Conservation (phyloP, 2,797 vertebrate species). For the Enteromius unitaeniatus region DNA sequence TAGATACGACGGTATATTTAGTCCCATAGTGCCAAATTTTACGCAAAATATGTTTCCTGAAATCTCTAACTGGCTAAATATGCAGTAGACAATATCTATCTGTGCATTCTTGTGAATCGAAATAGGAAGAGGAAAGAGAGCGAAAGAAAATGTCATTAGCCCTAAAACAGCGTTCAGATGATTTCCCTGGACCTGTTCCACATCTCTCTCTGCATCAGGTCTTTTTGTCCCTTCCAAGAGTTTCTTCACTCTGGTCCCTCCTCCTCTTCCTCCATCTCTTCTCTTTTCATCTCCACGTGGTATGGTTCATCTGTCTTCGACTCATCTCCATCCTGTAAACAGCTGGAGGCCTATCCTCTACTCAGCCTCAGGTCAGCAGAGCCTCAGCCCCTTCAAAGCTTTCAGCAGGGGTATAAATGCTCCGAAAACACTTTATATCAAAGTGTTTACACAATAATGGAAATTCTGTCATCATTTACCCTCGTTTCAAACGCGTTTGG, state of each 20-base stretch:
- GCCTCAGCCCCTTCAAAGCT: conserved; percentile 18
- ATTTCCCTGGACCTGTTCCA: conserved; percentile 59
- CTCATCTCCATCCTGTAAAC: conserved; percentile 43
- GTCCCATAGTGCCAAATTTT: not conserved
- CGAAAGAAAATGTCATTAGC: conserved; percentile 19
- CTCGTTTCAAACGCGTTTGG: not conserved
- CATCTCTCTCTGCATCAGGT: conserved; percentile 44
- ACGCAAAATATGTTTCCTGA: conserved; percentile 6
- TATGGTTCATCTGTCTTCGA: conserved; percentile 54
- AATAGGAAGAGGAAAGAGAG: conserved; percentile 21
- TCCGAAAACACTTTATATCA: not conserved
- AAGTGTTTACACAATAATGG: not conserved
- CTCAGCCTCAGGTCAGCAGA: conserved; percentile 35
- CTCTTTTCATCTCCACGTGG: conserved; percentile 56
- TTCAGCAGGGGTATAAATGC: not conserved
- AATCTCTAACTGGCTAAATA: not conserved
- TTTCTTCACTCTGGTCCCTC: conserved; percentile 38
- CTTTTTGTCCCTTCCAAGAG: conserved; percentile 49
- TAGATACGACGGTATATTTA: not conserved
- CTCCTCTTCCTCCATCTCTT: conserved; percentile 22
- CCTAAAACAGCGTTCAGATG: conserved; percentile 20
- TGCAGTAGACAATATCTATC: conserved; percentile 1
- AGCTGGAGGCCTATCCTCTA: conserved; percentile 50
- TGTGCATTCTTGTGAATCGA: not conserved
- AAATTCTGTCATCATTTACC: not conserved